phyloP scores from a whole-genome alignment of 2,888 invertebrate genomes.

The Aquatica leii region DNA sequence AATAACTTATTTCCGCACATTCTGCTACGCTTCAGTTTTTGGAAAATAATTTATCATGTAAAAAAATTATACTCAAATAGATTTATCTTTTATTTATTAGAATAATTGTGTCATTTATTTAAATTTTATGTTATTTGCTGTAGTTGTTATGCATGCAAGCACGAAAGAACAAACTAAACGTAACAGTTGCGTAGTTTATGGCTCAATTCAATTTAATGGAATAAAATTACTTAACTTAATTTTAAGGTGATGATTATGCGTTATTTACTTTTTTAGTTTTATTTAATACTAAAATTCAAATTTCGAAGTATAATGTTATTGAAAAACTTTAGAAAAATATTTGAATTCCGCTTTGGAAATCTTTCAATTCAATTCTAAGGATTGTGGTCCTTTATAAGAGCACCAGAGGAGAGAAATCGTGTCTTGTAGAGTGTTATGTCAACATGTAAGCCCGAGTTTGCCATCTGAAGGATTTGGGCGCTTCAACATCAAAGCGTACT shows the following conservation, averaged over 20 bases:
- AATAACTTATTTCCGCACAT: constrained; percentile 12
- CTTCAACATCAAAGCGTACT: constrained; percentile 40
- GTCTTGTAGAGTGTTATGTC: constrained; percentile 44
- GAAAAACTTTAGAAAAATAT: constrained; percentile 5
- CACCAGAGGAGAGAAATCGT: constrained; percentile 23
- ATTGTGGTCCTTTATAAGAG: constrained; percentile 22
- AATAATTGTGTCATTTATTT: no score
- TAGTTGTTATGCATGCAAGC: constrained; percentile 16
- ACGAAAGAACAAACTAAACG: constrained; percentile 29
- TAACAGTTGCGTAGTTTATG: constrained; percentile 31
- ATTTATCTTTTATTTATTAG: no score
- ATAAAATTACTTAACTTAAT: constrained; percentile 28
- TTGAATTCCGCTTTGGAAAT: constrained; percentile 5
- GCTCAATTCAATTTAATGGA: constrained; percentile 35
- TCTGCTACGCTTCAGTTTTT: constrained; percentile 9
- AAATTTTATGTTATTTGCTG: no score
- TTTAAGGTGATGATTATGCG: constrained; percentile 11
- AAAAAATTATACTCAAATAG: background rate
- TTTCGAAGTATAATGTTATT: background rate
- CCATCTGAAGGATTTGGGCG: constrained; percentile 40
- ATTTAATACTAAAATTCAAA: constrained; percentile 3
- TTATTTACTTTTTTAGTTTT: constrained; percentile 1
- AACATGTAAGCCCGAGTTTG: constrained; percentile 43
- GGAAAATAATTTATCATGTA: constrained; percentile 3
- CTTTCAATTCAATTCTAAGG: background rate